Evolutionary conservation across 1,140 invertebrate species (phyloP).

Genomic region (Bursaphelenchus mucronatus): DNA sequence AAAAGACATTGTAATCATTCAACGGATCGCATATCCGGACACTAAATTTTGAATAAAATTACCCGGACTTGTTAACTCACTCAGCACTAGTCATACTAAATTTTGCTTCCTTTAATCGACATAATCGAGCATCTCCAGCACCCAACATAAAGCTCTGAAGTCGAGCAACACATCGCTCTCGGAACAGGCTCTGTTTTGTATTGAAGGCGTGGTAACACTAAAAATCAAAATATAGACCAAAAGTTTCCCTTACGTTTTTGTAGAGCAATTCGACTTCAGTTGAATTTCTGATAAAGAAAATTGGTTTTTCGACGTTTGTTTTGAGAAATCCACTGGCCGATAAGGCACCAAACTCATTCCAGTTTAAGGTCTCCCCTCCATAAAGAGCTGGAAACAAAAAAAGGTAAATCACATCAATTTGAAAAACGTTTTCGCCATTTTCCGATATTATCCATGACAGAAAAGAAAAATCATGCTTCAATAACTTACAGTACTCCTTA

Average conservation of each 20-base stretch:
- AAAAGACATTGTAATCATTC: slow-evolving; percentile 13
- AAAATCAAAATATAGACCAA: not conserved
- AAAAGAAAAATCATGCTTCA: too few species aligned
- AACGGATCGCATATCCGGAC: not conserved
- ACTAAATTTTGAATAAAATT: not conserved
- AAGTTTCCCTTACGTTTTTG: not conserved
- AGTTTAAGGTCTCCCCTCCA: too few species aligned
- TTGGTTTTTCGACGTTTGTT: too few species aligned
- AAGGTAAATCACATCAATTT: too few species aligned
- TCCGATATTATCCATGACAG: too few species aligned
- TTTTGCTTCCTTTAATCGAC: not conserved
- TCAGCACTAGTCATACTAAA: not conserved
- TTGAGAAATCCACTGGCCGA: too few species aligned
- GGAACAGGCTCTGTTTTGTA: too few species aligned
- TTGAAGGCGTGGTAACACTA: slow-evolving; percentile 19
- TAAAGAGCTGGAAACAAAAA: too few species aligned
- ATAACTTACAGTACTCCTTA: too few species aligned
- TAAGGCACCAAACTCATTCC: too few species aligned
- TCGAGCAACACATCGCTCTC: slow-evolving; percentile 11
- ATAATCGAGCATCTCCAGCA: slow-evolving; percentile 18
- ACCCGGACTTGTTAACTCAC: slow-evolving; percentile 1
- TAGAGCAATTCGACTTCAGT: not conserved
- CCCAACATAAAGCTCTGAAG: slow-evolving; percentile 8
- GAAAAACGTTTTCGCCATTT: too few species aligned
- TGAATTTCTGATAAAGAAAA: slow-evolving; percentile 5